These are phyloP conservation scores for Drosophila orena DNA, from an alignment of 1,140 invertebrate species.

Conservation along the genomic window DNA sequence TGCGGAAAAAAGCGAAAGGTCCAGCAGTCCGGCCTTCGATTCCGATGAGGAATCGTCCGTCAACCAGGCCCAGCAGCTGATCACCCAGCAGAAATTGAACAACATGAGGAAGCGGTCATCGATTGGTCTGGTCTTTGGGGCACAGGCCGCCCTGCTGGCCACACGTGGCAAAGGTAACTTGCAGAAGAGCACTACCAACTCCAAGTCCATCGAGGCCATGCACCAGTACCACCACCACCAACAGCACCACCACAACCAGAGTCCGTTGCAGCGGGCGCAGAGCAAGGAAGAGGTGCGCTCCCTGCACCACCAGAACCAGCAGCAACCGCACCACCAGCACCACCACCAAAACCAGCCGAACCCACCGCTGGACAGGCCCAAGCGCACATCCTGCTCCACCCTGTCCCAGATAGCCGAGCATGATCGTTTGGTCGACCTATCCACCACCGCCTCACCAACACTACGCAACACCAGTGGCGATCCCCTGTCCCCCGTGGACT, in stretches of 20 bases:
- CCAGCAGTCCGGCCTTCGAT: constrained; percentile 97
- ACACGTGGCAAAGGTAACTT: constrained; percentile 84
- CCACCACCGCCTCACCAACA: constrained; percentile 15
- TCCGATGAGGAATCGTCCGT: constrained; percentile 94
- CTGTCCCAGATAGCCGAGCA: constrained; percentile 83
- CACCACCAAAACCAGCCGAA: constrained; percentile 26
- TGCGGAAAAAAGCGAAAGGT: constrained; percentile 93
- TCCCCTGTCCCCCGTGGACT: constrained; percentile 83
- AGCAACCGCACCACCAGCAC: constrained; percentile 11
- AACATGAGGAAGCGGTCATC: constrained; percentile 81
- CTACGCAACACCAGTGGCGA: constrained; percentile 35
- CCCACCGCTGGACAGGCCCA: constrained; percentile 61
- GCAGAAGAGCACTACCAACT: constrained; percentile 71
- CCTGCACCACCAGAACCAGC: constrained; percentile 44
- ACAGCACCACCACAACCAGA: constrained; percentile 32
- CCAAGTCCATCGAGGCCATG: constrained; percentile 82
- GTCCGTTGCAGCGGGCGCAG: constrained; percentile 64
- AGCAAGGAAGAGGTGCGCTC: constrained; percentile 79
- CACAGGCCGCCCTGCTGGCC: constrained; percentile 79
- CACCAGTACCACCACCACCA: constrained; percentile 61
- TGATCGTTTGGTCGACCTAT: constrained; percentile 83
- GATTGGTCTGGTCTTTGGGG: constrained; percentile 80
- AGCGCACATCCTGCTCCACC: constrained; percentile 80
- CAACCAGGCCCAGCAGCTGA: constrained; percentile 76
- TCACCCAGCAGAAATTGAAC: constrained; percentile 75